phyloP scores from a whole-genome alignment of 2,113 vertebrate genomes.

The Chaetodon auriga region DNA sequence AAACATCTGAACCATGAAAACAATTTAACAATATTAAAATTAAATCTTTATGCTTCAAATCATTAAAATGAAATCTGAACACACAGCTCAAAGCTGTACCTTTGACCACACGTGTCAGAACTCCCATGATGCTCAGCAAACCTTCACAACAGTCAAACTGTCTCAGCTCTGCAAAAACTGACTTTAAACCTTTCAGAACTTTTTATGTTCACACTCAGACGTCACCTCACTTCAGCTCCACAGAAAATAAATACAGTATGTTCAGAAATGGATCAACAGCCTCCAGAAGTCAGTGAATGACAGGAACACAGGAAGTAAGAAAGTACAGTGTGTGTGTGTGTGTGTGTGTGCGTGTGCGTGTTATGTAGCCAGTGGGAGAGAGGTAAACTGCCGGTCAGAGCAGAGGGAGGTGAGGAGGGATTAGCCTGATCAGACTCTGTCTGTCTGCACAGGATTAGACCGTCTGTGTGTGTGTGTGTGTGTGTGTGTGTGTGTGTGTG shows the following conservation, averaged over 20 bases:
- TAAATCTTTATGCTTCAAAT: neutral
- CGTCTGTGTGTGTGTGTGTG: constrained; percentile 38
- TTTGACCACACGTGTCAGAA: neutral
- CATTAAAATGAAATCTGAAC: neutral
- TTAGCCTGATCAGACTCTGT: constrained; percentile 80
- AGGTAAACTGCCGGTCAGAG: constrained; percentile 50
- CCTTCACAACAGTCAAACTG: neutral
- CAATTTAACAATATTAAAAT: no score
- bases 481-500: constrained; percentile 32
- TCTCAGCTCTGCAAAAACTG: neutral
- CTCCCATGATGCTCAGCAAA: constrained; percentile 11
- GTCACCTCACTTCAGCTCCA: neutral
- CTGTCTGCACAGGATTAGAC: constrained; percentile 76
- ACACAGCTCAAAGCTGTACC: neutral
- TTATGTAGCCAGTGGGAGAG: neutral
- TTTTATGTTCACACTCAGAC: neutral
- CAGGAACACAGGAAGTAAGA: neutral
- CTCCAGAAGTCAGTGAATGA: neutral
- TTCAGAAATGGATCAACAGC: constrained; percentile 14
- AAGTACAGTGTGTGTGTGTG: constrained; percentile 6
- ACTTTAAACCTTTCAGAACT: neutral
- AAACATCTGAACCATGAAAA: no score
- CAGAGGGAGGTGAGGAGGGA: constrained; percentile 66
- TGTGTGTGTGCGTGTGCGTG: neutral
- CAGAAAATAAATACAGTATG: neutral